These are phyloP conservation scores for Parazoanthus swiftii DNA, from an alignment of 92 coral and sea anemone species.

Conservation along the genomic window DNA sequence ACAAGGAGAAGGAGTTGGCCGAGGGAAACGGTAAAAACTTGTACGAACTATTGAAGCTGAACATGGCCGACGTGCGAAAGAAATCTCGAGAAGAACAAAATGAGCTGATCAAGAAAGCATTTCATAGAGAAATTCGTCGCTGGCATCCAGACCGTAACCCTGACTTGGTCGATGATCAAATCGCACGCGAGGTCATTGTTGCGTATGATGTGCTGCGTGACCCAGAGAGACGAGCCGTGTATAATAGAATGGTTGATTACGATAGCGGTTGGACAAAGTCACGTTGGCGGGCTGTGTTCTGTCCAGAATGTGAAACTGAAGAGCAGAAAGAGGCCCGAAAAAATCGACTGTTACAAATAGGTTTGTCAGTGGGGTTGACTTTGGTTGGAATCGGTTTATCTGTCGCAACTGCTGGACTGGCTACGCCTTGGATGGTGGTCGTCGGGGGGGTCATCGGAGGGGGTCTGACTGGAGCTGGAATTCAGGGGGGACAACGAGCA, in stretches of 20 bases:
- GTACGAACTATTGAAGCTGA: slow-evolving; percentile 50
- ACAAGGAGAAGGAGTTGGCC: slow-evolving; percentile 42
- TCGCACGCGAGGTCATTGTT: slow-evolving; percentile 41
- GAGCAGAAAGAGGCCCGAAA: slow-evolving; percentile 34
- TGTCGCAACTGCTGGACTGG: slow-evolving; percentile 39
- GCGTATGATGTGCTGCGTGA: slow-evolving; percentile 44
- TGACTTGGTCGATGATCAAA: slow-evolving; percentile 41
- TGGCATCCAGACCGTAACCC: slow-evolving; percentile 63
- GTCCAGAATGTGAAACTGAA: slow-evolving; percentile 54
- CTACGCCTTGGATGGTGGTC: slow-evolving; percentile 27
- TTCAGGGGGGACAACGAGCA: neutral
- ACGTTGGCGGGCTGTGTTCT: slow-evolving; percentile 49
- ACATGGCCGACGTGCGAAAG: slow-evolving; percentile 52
- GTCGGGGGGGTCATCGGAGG: slow-evolving; percentile 25
- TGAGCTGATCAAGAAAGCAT: slow-evolving; percentile 35
- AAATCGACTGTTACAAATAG: slow-evolving; percentile 21
- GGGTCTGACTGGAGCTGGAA: slow-evolving; percentile 16
- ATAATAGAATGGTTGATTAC: slow-evolving; percentile 53
- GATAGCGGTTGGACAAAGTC: slow-evolving; percentile 54
- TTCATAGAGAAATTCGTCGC: slow-evolving; percentile 35
- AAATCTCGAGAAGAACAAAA: slow-evolving; percentile 32
- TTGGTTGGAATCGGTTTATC: slow-evolving; percentile 24
- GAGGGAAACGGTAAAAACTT: slow-evolving; percentile 36
- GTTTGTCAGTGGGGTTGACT: slow-evolving; percentile 22
- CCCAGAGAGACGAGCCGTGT: slow-evolving; percentile 44